These are phyloP conservation scores for Stenolophus ochropezus DNA, from an alignment of 2,888 invertebrate species.

Conservation along the genomic window DNA sequence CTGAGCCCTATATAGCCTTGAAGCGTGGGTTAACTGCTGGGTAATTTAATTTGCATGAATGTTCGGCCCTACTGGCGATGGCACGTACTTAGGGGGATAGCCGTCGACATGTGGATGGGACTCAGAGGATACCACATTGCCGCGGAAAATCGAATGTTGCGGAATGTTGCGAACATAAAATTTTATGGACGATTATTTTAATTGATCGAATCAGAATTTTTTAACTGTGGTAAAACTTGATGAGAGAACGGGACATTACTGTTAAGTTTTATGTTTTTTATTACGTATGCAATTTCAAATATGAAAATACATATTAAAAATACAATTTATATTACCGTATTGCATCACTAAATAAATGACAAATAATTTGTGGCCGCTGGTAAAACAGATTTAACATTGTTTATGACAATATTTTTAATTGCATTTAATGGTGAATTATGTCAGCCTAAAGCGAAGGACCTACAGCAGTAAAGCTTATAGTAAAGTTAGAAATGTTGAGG, in stretches of 20 bases:
- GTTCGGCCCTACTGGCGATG: conserved; percentile 22
- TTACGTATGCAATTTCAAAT: background rate
- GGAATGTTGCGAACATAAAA: conserved; percentile 16
- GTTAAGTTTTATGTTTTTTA: background rate
- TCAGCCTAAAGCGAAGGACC: too few relatives aligned
- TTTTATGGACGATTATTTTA: conserved; percentile 34
- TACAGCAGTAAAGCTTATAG: too few relatives aligned
- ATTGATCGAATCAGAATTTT: conserved; percentile 12
- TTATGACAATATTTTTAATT: too few relatives aligned
- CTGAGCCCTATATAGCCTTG: conserved; percentile 10
- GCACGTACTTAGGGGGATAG: conserved; percentile 37
- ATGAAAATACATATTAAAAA: too few relatives aligned
- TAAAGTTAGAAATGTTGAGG: too few relatives aligned
- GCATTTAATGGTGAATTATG: too few relatives aligned
- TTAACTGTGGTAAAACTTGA: background rate
- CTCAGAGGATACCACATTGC: background rate
- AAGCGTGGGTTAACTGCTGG: conserved; percentile 24
- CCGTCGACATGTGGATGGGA: conserved; percentile 6
- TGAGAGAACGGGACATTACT: background rate
- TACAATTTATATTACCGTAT: too few relatives aligned
- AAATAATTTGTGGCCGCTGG: too few relatives aligned
- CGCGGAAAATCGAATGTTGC: background rate
- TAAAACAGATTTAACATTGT: too few relatives aligned
- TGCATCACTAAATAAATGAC: too few relatives aligned
- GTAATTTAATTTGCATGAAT: conserved; percentile 56